Conservation (phyloP, 2,797 vertebrate genomes). For the Lophius americanus region DNA sequence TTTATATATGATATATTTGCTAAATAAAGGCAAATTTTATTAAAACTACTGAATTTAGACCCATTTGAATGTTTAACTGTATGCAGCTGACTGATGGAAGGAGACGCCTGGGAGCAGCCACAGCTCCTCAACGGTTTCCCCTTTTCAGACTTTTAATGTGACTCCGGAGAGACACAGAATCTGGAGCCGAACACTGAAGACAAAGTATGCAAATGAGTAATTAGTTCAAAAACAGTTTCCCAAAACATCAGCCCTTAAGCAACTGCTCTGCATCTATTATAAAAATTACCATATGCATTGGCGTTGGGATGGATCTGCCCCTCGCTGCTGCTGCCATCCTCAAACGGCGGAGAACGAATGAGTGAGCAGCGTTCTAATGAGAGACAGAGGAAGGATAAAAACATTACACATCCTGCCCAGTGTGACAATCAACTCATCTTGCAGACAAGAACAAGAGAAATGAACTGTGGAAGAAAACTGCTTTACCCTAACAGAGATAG, state of each 20-base stretch:
- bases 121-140: conserved; percentile 25
- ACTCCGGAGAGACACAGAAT: conserved; percentile 53
- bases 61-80: background rate
- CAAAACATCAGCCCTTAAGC: conserved; percentile 69
- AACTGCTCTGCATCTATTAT: conserved; percentile 62
- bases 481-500: conserved; percentile 30
- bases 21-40: background rate
- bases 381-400: conserved; percentile 17
- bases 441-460: conserved; percentile 8
- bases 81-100: conserved; percentile 12
- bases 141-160: conserved; percentile 47
- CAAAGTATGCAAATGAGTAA: conserved; percentile 73
- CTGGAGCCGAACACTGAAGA: conserved; percentile 50
- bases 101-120: conserved; percentile 29
- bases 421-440: conserved; percentile 27
- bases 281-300: conserved; percentile 58
- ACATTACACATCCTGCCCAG: conserved; percentile 11
- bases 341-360: conserved; percentile 6
- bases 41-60: too few relatives aligned
- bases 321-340: conserved; percentile 11
- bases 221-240: conserved; percentile 70
- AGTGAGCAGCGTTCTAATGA: conserved; percentile 31
- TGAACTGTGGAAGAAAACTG: conserved; percentile 15
- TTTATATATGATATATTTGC: background rate
- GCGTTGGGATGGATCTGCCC: conserved; percentile 53